Conservation (phyloP, 2,797 vertebrate genomes). For the Aplochiton taeniatus region DNA sequence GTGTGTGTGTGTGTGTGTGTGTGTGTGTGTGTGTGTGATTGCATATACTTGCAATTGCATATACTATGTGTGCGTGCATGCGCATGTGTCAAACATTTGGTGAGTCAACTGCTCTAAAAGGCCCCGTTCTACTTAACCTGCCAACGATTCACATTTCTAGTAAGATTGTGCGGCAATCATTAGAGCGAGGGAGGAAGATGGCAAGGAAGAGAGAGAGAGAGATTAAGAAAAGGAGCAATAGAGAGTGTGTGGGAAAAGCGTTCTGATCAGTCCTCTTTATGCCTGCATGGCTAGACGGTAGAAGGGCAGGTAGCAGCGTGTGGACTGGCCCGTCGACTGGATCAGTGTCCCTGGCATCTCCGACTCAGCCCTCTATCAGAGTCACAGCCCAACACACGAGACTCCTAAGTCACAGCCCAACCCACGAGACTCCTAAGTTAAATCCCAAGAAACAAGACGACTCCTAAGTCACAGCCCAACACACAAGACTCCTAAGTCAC, state of each 20-base stretch:
- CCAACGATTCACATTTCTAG: conserved; percentile 44
- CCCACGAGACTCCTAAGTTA: no score
- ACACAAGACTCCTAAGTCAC: no score
- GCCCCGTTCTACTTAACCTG: conserved; percentile 49
- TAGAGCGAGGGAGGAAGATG: conserved; percentile 24
- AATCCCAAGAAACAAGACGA: no score
- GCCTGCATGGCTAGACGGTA: no score
- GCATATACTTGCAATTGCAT: conserved; percentile 24
- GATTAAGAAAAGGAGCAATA: conserved; percentile 14
- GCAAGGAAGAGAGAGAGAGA: conserved; percentile 20
- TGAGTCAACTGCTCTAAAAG: conserved; percentile 38
- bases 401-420: no score
- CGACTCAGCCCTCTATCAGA: no score
- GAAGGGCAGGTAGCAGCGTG: no score
- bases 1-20: conserved; percentile 7
- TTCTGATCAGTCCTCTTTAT: no score
- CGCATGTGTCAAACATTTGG: conserved; percentile 18
- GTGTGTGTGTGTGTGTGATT: neutral
- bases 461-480: no score
- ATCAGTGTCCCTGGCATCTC: no score
- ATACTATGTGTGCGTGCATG: neutral
- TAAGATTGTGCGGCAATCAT: conserved; percentile 35
- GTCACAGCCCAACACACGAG: no score
- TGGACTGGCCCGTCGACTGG: no score
- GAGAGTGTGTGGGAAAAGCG: neutral